Conservation (phyloP, 2,888 invertebrate species). For the Acleris sparsana region DNA sequence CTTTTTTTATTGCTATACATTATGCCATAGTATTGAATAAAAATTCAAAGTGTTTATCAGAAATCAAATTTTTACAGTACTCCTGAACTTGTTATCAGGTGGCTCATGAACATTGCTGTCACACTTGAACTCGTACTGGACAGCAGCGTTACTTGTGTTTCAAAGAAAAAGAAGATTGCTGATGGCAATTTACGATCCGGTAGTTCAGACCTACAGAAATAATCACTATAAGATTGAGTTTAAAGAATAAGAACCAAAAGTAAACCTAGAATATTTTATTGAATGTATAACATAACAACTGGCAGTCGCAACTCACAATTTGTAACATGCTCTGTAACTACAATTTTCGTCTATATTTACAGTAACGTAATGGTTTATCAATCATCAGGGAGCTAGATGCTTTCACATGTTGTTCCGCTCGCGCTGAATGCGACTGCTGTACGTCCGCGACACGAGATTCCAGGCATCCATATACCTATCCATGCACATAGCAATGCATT, state of each 20-base stretch:
- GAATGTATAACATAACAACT: slow-evolving; percentile 69
- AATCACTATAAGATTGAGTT: not conserved
- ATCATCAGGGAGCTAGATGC: slow-evolving; percentile 39
- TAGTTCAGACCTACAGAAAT: not conserved
- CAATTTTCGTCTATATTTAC: slow-evolving; percentile 73
- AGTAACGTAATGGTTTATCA: slow-evolving; percentile 57
- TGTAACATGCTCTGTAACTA: slow-evolving; percentile 68
- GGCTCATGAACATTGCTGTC: not conserved
- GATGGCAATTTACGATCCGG: too few relatives aligned
- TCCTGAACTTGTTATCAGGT: too few relatives aligned
- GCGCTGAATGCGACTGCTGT: slow-evolving; percentile 92
- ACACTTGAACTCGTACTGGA: not conserved
- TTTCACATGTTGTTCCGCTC: slow-evolving; percentile 87
- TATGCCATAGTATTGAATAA: too few relatives aligned
- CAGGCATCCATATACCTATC: slow-evolving; percentile 98
- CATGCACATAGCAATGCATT: slow-evolving; percentile 99
- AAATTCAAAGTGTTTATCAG: too few relatives aligned
- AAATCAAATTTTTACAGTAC: too few relatives aligned
- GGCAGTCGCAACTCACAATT: slow-evolving; percentile 57
- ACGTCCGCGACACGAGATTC: slow-evolving; percentile 95
- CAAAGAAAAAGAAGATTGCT: too few relatives aligned
- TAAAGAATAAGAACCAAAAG: slow-evolving; percentile 43
- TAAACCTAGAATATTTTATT: slow-evolving; percentile 66
- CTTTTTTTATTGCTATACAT: slow-evolving; percentile 19
- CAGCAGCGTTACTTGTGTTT: too few relatives aligned